phyloP scores from a whole-genome alignment of 2,113 vertebrate genomes.

The Emydura subglobosa region DNA sequence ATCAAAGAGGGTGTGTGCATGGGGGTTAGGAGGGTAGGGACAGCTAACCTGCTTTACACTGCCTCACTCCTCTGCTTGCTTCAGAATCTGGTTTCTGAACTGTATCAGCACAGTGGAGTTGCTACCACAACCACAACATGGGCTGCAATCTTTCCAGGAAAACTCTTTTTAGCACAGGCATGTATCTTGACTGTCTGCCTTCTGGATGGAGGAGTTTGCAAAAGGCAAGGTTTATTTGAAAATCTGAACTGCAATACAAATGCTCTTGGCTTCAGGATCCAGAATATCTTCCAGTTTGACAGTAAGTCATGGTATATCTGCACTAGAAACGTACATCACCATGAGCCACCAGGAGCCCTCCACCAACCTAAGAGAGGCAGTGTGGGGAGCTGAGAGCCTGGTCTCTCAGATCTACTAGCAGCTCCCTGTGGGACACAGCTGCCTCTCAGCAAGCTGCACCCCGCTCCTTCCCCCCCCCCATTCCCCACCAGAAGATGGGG shows the following conservation, averaged over 20 bases:
- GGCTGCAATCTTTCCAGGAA: background rate
- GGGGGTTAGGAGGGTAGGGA: accelerated
- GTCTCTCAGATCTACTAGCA: too few relatives aligned
- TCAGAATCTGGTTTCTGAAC: background rate
- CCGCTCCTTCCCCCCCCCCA: too few relatives aligned
- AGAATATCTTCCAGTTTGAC: background rate
- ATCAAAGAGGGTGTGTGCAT: accelerated
- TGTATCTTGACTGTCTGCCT: accelerated
- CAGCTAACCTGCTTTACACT: background rate
- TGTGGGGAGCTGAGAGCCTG: too few relatives aligned
- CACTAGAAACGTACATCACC: too few relatives aligned
- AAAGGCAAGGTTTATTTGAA: background rate
- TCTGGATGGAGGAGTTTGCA: too few relatives aligned
- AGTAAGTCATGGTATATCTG: background rate
- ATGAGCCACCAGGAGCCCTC: too few relatives aligned
- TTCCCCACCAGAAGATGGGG: too few relatives aligned
- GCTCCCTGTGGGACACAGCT: too few relatives aligned
- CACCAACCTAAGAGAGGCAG: too few relatives aligned
- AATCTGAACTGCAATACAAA: background rate
- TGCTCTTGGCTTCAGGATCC: background rate
- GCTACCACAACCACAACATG: background rate
- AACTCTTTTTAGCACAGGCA: too few relatives aligned
- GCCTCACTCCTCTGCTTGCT: accelerated
- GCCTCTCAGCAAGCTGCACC: too few relatives aligned
- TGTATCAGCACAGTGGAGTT: accelerated